A percentile compares a stretch with the other conserved stretches of the same genome.
phyloP scores from a whole-genome alignment of 2,888 invertebrate species.

The Andricus quercusramuli region DNA sequence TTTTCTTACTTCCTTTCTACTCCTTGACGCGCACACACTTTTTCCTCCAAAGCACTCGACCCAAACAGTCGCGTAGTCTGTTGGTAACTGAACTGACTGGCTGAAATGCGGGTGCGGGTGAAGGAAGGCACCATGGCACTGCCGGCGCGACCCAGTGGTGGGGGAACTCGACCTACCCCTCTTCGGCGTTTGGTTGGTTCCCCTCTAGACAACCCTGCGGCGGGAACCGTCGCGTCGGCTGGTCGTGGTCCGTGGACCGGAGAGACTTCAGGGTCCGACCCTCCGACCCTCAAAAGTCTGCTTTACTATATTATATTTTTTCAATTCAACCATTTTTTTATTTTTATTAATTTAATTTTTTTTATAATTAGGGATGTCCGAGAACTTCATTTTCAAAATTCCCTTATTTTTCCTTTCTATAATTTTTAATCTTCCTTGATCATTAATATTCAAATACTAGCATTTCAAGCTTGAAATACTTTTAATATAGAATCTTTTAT shows the following conservation, averaged over 20 bases:
- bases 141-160: constrained; percentile 45
- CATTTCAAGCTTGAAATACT: no score
- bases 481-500: no score
- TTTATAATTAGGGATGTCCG: no score
- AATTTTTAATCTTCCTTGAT: no score
- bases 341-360: no score
- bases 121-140: constrained; percentile 41
- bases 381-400: no score
- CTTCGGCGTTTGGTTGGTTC: constrained; percentile 28
- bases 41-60: constrained; percentile 41
- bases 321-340: background rate
- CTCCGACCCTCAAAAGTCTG: constrained; percentile 1
- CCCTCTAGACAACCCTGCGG: constrained; percentile 36
- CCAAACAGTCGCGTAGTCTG: constrained; percentile 54
- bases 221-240: constrained; percentile 32
- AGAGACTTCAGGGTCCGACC: background rate
- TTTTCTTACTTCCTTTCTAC: constrained; percentile 36
- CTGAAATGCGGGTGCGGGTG: constrained; percentile 42
- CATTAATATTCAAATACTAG: no score
- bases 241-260: background rate
- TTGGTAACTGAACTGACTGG: constrained; percentile 51
- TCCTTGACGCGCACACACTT: constrained; percentile 44
- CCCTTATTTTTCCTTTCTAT: no score
- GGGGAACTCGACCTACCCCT: constrained; percentile 49
- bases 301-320: background rate